Evolutionary conservation across 2,888 invertebrate species (phyloP).

Genomic region (Aphelenchoides bicaudatus): DNA sequence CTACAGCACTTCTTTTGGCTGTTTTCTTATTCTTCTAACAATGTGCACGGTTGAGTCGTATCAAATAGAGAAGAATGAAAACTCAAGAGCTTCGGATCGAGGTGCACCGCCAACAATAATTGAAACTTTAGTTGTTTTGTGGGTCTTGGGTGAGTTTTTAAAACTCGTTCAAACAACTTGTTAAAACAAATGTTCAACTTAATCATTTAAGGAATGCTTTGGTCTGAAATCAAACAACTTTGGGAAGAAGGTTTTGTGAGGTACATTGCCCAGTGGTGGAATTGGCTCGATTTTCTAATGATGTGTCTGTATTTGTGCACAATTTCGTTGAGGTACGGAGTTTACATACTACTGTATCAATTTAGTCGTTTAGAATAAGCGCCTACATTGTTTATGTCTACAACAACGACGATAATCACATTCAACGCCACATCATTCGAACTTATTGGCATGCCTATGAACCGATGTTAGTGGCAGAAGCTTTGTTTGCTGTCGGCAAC

Average conservation of each 20-base stretch:
- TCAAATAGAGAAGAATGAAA: conserved; percentile 47
- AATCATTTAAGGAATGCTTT: conserved; percentile 64
- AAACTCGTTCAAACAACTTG: neutral
- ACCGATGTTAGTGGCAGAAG: conserved; percentile 66
- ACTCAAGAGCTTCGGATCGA: conserved; percentile 55
- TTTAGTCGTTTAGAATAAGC: too few species aligned
- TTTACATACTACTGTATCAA: conserved; percentile 47
- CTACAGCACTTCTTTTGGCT: conserved; percentile 66
- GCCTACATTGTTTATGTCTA: conserved; percentile 41
- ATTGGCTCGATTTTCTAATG: conserved; percentile 68
- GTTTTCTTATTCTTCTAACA: conserved; percentile 65
- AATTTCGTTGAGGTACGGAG: conserved; percentile 64
- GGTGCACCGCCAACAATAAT: conserved; percentile 65
- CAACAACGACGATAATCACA: conserved; percentile 29
- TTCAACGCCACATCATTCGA: conserved; percentile 51
- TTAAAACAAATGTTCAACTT: neutral
- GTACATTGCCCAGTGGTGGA: conserved; percentile 67
- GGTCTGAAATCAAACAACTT: conserved; percentile 67
- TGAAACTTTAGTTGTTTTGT: conserved; percentile 65
- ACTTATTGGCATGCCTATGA: conserved; percentile 65
- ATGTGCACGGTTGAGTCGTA: conserved; percentile 61
- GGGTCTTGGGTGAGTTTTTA: conserved; percentile 63
- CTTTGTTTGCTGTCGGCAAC: conserved; percentile 66
- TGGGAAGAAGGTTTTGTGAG: conserved; percentile 66
- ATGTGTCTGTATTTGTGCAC: conserved; percentile 66